Evolutionary conservation across 2,797 vertebrate genomes (phyloP), one percentile per base, ranked within the genome.

Genomic region (Tragopan temminckii): DNA sequence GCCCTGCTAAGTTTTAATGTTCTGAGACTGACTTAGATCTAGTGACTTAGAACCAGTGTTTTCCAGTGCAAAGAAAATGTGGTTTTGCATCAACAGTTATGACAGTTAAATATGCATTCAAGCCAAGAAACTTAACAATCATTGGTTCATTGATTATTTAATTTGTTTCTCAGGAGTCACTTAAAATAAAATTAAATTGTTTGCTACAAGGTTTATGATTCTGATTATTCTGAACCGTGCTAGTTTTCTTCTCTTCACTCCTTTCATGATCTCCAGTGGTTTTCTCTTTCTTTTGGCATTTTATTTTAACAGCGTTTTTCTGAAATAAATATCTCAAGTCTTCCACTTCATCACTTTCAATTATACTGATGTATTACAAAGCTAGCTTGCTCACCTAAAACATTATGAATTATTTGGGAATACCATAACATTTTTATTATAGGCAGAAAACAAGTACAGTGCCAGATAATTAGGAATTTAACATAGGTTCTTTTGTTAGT

Each of bases 311-410:
- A 93, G 8, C 40, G 9, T 71, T 89, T 66, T 72, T 94, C 82
- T 13, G 13, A 93, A 95, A 89, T 70, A 95, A 92, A 92, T 61
- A 80, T 91, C 74, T 94, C 36, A 58, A 88, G 43, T 85, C 68
- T 97, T 97, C 90, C 90, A 97, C 87, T 97, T 97, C 93, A 97
- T 97, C 96, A 95, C 43, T 97, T 97, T 93, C 93, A 96, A 89
- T 97, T 96, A 94, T 36, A 48, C 68, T 11, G 3, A 76, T 91
- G 29, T 75, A 79, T 87, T 93, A 58, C 42, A 87, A 33, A 62
- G 11, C 25, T 96, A 78, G 35, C 75, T 92, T 93, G 27, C 89
- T 95, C 0, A 13, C 94, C 67, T 88, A 61, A 69, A 68, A 82
- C 87, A 57, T 94, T 76, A 85, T 95, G 63, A 91, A 95, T 93